Base-by-base conservation (phyloP, 2,888 invertebrate species). In the Eupithecia subumbrata region DNA sequence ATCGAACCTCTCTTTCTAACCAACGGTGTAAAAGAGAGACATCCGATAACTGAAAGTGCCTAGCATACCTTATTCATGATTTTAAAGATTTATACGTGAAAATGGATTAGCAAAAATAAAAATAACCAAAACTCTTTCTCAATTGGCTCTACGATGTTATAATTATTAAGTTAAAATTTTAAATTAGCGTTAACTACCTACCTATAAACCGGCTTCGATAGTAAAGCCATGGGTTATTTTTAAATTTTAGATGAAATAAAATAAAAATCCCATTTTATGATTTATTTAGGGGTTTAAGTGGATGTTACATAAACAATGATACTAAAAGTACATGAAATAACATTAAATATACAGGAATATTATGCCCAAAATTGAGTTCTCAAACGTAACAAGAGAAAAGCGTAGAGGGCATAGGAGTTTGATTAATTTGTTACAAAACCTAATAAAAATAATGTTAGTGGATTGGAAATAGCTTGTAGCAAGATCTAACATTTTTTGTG, bases 111-210 rank as follows among this genome's bases (percentile, higher is more conserved):
- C 78, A 79, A 79, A 79, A 77, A 78, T 75, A 79, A 71, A 70
- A 71, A 82, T 81, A 80, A 79, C 81, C 76, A 68, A 77, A 82
- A 75, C 75, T n/a, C n/a, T n/a, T n/a, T n/a, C n/a, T 43, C 71
- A 76, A 71, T 73, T 73, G 25, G 71, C 43, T 66, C 69, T 69
- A 71, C 4, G 2, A 5, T 30, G 52, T 72, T 67, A 40, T 48
- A 18, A 40, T 60, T 25, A 40, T 60, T 25, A 48, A 68, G 64
- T 73, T 43, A 2, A 30, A 30, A 30, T 30, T 2, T 30, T 68
- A 40, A 25, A 74, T 34, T 69, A 76, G 69, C 22, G 52, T 72
- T 76, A 25, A 14, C 18, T n/a, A 16, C 5, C n/a, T n/a, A n/a
- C n/a, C n/a, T n/a, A n/a, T n/a, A n/a, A n/a, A n/a, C n/a, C n/a